A percentile compares a stretch with the other conserved stretches of the same genome.
Conservation (phyloP, 2,113 vertebrate species). For the Pteropus alecto region DNA sequence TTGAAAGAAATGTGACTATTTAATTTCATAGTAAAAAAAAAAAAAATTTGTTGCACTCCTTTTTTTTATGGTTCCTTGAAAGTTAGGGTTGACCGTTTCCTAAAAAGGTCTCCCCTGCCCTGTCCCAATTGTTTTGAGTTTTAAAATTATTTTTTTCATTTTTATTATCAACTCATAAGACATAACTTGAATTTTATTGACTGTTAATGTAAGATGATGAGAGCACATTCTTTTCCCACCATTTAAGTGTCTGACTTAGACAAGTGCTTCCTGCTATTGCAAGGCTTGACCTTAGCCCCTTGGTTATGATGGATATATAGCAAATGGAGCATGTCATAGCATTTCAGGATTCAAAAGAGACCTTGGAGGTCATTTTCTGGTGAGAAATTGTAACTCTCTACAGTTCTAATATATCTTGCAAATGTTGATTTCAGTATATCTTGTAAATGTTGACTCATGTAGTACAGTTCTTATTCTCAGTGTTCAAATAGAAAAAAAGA, state of each 20-base stretch:
- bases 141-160: constrained; percentile 10
- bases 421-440: neutral
- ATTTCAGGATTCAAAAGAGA: neutral
- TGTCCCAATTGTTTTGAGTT: neutral
- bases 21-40: constrained; percentile 17
- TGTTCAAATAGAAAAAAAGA: neutral
- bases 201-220: neutral
- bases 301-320: constrained; percentile 8
- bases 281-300: neutral
- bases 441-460: constrained; percentile 5
- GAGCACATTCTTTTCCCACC: constrained; percentile 28
- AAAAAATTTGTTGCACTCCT: neutral
- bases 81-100: neutral
- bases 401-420: neutral
- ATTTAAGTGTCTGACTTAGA: constrained; percentile 26
- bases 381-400: constrained; percentile 17
- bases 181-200: neutral
- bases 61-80: neutral
- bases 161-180: neutral
- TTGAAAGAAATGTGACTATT: constrained; percentile 23
- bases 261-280: neutral
- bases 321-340: neutral
- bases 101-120: neutral
- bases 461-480: neutral
- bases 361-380: constrained; percentile 24